Percentiles rank a stretch among this genome's conserved stretches.
These are phyloP conservation scores for Hormaphis cornu DNA, from an alignment of 1,140 invertebrate species.

Conservation along the genomic window DNA sequence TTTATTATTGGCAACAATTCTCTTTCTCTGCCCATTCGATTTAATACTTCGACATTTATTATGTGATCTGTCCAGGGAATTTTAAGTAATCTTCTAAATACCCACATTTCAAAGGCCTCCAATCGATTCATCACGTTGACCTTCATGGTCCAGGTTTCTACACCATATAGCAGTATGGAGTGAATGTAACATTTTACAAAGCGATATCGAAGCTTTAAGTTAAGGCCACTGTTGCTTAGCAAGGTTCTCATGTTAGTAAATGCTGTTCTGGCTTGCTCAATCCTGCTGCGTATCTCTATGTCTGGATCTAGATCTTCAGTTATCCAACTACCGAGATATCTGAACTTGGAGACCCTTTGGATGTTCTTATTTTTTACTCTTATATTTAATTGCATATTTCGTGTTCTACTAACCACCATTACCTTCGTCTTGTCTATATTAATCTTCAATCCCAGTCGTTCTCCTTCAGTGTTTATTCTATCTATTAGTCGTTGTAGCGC, in stretches of 20 bases:
- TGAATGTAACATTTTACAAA: slow-evolving; percentile 9
- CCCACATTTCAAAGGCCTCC: too few species aligned
- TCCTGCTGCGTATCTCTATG: slow-evolving; percentile 8
- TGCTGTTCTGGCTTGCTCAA: slow-evolving; percentile 24
- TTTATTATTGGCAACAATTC: too few species aligned
- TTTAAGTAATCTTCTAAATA: too few species aligned
- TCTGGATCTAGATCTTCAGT: slow-evolving; percentile 14
- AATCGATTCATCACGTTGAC: too few species aligned
- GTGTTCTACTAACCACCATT: background rate
- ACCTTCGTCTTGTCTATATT: slow-evolving; percentile 24
- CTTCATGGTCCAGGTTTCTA: slow-evolving; percentile 25
- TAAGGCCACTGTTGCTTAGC: background rate
- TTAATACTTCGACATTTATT: too few species aligned
- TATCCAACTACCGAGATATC: slow-evolving; percentile 1
- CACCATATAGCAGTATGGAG: slow-evolving; percentile 19
- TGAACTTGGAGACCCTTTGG: background rate
- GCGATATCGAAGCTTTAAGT: background rate
- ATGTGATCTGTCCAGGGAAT: too few species aligned
- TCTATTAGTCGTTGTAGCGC: slow-evolving; percentile 8
- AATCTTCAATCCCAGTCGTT: slow-evolving; percentile 17
- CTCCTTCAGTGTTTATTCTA: background rate
- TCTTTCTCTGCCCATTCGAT: too few species aligned
- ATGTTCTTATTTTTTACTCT: background rate
- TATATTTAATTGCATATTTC: background rate
- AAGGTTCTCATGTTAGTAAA: slow-evolving; percentile 18